Percentiles rank a stretch among this genome's conserved stretches.
phyloP scores from a whole-genome alignment of 2,888 invertebrate species.

The Drosophila mayaguana region DNA sequence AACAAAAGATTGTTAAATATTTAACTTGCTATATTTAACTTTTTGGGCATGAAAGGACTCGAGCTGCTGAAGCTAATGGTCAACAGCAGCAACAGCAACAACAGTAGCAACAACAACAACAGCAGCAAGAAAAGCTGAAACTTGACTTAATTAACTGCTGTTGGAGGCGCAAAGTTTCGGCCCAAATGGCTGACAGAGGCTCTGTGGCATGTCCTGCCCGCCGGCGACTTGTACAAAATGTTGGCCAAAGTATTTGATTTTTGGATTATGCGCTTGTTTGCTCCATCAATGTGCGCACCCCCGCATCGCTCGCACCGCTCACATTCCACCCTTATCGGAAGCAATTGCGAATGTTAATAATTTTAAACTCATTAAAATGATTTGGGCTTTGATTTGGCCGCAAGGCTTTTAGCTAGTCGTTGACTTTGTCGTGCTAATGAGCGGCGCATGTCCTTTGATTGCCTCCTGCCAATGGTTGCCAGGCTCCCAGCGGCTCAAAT shows the following conservation, averaged over 20 bases:
- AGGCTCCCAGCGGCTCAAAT: conserved; percentile 1
- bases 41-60: conserved; percentile 63
- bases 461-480: conserved; percentile 15
- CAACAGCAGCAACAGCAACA: conserved; percentile 49
- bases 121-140: conserved; percentile 41
- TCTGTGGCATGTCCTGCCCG: conserved; percentile 52
- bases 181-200: conserved; percentile 42
- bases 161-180: conserved; percentile 68
- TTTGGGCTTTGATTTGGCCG: conserved; percentile 68
- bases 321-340: conserved; percentile 6
- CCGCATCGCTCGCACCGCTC: no score
- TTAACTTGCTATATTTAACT: conserved; percentile 72
- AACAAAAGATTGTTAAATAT: conserved; percentile 51
- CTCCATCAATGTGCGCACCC: conserved; percentile 27
- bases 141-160: conserved; percentile 80
- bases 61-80: conserved; percentile 34
- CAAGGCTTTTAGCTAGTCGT: conserved; percentile 47
- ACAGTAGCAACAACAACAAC: conserved; percentile 33
- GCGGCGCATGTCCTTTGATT: conserved; percentile 56
- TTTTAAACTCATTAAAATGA: conserved; percentile 73
- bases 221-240: conserved; percentile 68
- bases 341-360: conserved; percentile 73
- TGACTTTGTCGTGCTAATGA: conserved; percentile 58
- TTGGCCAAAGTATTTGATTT: conserved; percentile 73
- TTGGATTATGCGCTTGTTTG: conserved; percentile 67